Evolutionary conservation across 2,113 vertebrate genomes (phyloP).

Genomic region (Onychostoma macrolepis): DNA sequence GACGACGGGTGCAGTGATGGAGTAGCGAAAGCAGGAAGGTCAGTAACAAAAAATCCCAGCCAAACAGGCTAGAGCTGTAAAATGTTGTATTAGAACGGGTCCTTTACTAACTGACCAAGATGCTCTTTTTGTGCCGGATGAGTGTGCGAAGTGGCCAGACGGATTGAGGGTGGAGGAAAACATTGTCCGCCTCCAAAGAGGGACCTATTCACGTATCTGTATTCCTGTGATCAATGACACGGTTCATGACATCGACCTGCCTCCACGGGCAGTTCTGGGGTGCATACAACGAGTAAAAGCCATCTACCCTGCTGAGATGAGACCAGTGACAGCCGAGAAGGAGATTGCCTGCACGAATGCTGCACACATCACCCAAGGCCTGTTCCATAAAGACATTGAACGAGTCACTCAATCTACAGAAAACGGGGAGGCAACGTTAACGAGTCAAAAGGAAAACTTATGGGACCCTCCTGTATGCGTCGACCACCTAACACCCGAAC

Average conservation of each 20-base stretch:
- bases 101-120: too few species aligned
- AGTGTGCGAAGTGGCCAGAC: too few species aligned
- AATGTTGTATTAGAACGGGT: too few species aligned
- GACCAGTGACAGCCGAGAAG: background rate
- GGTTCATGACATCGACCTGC: conserved; percentile 17
- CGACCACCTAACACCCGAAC: conserved; percentile 7
- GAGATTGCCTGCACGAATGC: background rate
- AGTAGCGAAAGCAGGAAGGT: background rate
- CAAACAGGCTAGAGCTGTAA: too few species aligned
- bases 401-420: too few species aligned
- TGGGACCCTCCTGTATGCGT: conserved; percentile 45
- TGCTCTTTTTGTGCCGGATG: too few species aligned
- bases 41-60: too few species aligned
- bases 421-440: background rate
- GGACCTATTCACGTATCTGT: conserved; percentile 7
- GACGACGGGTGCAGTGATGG: too few species aligned
- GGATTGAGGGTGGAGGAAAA: too few species aligned
- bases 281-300: conserved; percentile 26
- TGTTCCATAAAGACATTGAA: background rate
- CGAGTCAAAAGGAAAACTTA: background rate
- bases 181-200: background rate
- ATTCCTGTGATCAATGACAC: conserved; percentile 30
- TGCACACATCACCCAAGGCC: background rate
- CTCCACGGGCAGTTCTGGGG: conserved; percentile 9
- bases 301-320: conserved; percentile 30